A percentile compares a stretch with the other conserved stretches of the same genome.
These are phyloP conservation scores for Acanthosepion esculentum DNA, from an alignment of 2,888 invertebrate genomes.

Conservation along the genomic window DNA sequence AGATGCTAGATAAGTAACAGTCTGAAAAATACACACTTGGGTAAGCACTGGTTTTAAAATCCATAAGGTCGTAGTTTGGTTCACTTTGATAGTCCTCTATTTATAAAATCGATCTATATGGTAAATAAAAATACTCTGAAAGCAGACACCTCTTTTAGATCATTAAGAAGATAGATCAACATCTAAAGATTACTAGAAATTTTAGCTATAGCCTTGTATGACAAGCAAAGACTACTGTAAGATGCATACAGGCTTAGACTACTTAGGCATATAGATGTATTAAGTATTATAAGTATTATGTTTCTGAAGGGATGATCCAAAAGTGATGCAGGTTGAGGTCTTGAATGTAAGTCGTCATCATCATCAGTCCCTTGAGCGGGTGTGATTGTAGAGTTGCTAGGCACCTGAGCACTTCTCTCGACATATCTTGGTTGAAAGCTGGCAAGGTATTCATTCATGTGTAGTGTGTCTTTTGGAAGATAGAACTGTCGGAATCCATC, in stretches of 20 bases:
- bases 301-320: neutral
- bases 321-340: neutral
- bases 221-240: neutral
- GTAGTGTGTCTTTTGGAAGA: too few relatives aligned
- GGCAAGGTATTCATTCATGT: too few relatives aligned
- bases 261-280: neutral
- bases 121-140: neutral
- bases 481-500: too few relatives aligned
- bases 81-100: neutral
- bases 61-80: neutral
- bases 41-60: neutral
- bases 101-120: neutral
- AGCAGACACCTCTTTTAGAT: neutral
- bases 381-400: too few relatives aligned
- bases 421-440: too few relatives aligned
- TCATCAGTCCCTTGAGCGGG: too few relatives aligned
- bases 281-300: neutral
- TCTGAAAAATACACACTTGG: neutral
- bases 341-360: neutral
- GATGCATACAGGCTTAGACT: neutral
- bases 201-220: neutral
- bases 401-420: too few relatives aligned
- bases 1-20: neutral
- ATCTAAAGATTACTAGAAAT: neutral
- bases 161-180: neutral